Evolutionary conservation across 2,113 vertebrate species (phyloP), one percentile per base, ranked within the genome.

Genomic region (Ascaphus truei): DNA sequence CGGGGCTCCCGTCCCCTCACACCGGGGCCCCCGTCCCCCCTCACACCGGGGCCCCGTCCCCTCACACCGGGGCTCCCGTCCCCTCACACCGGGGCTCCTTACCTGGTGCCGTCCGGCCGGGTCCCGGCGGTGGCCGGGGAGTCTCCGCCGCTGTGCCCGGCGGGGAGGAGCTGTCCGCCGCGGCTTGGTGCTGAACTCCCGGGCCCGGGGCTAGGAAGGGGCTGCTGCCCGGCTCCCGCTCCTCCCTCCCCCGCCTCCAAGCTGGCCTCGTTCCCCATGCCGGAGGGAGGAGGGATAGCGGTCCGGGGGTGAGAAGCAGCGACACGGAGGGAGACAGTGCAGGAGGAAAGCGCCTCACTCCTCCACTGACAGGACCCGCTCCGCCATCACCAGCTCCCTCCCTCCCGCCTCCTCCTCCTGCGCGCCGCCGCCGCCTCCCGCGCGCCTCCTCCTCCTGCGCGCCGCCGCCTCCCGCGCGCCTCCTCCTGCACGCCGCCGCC

Each of bases 151-250:
- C 62, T 65, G 58, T 37, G 58, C 58, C 58, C 58, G 15, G 37
- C n/a, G n/a, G n/a, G n/a, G n/a, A n/a, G 58, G 58, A 65, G 47
- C 62, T 65, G 62, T 65, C 62, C 62, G n/a, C 62, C 62, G n/a
- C 62, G 47, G 47, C 29, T 36, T 53, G 62, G 62, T 65, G 62
- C 62, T 65, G 62, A 65, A 65, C 31, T 43, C 30, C 29, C 50
- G 50, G 50, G 50, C 50, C 50, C 50, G 11, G 50, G 50, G 13
- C 50, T 52, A 4, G 50, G 50, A 27, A 31, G 62, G 2, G 48
- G 48, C 48, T 61, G 58, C 29, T 48, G 47, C 62, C 12, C 62
- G 62, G 33, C 62, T 39, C 31, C 62, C 48, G 18, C 47, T 37
- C 62, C 62, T 11, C 62, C 62, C 47, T 64, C 62, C 31, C 62